A percentile compares a stretch with the other conserved stretches of the same genome.
Evolutionary conservation across 2,888 invertebrate genomes (phyloP).

Genomic region (Gortyna flavago): DNA sequence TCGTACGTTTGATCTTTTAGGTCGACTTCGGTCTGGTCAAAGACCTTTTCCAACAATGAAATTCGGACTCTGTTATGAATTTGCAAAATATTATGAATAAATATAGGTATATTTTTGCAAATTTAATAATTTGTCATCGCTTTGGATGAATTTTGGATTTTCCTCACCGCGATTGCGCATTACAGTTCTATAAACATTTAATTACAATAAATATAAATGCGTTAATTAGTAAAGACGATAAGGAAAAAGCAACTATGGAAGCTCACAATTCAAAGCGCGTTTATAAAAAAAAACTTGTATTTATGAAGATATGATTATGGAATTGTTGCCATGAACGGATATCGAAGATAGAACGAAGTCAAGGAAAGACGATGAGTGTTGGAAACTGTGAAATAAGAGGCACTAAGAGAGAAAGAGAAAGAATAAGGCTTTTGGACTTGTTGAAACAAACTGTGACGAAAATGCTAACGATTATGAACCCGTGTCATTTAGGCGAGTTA

Average conservation of each 20-base stretch:
- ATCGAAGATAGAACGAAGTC: neutral
- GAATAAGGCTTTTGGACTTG: slow-evolving; percentile 5
- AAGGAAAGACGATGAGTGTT: neutral
- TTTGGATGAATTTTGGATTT: slow-evolving; percentile 11
- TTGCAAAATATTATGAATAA: neutral
- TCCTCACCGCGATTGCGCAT: neutral
- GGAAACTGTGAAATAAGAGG: neutral
- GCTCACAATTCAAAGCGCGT: neutral
- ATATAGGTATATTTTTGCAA: neutral
- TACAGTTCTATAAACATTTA: neutral
- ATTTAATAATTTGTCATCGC: neutral
- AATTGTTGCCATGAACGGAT: neutral
- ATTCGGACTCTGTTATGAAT: neutral
- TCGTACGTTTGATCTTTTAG: slow-evolving; percentile 32
- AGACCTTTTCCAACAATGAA: neutral
- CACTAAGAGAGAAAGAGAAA: neutral
- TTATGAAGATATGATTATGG: neutral
- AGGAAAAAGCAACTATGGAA: neutral
- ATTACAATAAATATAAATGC: neutral
- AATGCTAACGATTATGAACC: slow-evolving; percentile 45
- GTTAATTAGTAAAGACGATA: neutral
- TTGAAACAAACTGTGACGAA: slow-evolving; percentile 31
- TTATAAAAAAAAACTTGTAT: neutral
- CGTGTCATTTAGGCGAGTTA: slow-evolving; percentile 67
- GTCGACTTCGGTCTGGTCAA: neutral